A percentile compares a stretch with the other conserved stretches of the same genome.
phyloP scores from a whole-genome alignment of 2,888 invertebrate species.

The Xanthorhoe designata region DNA sequence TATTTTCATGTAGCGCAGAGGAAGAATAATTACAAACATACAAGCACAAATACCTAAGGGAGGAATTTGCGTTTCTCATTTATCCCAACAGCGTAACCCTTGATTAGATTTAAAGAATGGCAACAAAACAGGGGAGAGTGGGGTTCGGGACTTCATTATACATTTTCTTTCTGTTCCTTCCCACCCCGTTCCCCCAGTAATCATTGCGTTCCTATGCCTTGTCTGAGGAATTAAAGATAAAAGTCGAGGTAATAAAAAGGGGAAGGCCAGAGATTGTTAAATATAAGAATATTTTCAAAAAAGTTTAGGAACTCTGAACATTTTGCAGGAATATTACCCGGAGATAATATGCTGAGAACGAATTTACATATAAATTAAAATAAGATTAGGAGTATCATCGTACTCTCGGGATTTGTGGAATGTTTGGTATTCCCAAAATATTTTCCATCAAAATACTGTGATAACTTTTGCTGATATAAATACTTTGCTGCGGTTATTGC shows the following conservation, averaged over 20 bases:
- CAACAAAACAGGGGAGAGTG: constrained; percentile 61
- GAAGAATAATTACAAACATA: constrained; percentile 42
- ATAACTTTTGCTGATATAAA: constrained; percentile 20
- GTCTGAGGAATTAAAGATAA: constrained; percentile 71
- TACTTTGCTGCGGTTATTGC: not conserved
- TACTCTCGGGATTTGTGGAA: constrained; percentile 48
- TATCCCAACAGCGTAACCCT: constrained; percentile 47
- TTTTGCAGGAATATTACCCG: constrained; percentile 56
- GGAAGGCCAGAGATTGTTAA: constrained; percentile 63
- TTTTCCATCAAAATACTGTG: constrained; percentile 47
- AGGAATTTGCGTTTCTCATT: constrained; percentile 47
- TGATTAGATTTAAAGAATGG: constrained; percentile 70
- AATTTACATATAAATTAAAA: constrained; percentile 71
- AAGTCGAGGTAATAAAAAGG: constrained; percentile 65
- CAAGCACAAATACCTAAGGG: constrained; percentile 42
- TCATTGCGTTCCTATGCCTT: constrained; percentile 67
- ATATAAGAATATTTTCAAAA: constrained; percentile 65
- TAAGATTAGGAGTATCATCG: constrained; percentile 62
- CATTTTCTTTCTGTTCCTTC: constrained; percentile 61
- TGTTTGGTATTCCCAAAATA: constrained; percentile 46
- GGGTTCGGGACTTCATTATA: constrained; percentile 70
- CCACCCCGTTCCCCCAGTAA: constrained; percentile 61
- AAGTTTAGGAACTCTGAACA: constrained; percentile 57
- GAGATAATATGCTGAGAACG: constrained; percentile 62
- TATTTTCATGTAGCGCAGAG: constrained; percentile 24